Conservation (phyloP, 2,888 invertebrate species). For the Acanthococcus lagerstroemiae region DNA sequence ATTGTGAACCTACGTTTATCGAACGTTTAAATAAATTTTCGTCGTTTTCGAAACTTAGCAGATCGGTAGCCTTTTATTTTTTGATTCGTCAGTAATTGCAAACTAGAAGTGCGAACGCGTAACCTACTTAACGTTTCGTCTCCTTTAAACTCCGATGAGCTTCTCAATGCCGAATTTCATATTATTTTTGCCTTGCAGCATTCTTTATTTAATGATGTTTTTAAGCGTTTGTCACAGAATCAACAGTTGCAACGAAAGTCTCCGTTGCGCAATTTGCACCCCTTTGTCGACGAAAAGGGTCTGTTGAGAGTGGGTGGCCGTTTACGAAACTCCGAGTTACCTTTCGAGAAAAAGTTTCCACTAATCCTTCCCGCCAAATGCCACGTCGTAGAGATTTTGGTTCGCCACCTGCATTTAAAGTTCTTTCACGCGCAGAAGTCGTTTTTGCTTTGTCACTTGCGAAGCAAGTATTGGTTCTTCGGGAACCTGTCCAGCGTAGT, state of each 20-base stretch:
- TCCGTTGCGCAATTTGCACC: background rate
- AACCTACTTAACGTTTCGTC: background rate
- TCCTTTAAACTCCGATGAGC: background rate
- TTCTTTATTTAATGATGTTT: background rate
- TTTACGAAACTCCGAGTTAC: background rate
- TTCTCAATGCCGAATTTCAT: background rate
- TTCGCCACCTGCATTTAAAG: background rate
- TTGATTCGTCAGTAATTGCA: background rate
- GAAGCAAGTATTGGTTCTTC: background rate
- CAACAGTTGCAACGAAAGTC: background rate
- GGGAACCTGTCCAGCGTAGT: background rate
- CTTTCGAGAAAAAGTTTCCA: conserved; percentile 4
- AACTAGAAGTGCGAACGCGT: background rate
- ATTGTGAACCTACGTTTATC: background rate
- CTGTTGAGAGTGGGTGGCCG: background rate
- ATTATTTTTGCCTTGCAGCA: background rate
- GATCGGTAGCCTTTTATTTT: background rate
- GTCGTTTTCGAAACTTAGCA: background rate
- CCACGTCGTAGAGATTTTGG: background rate
- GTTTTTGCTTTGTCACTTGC: background rate
- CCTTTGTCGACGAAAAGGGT: background rate
- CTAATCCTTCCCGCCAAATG: conserved; percentile 9
- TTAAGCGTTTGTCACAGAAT: background rate
- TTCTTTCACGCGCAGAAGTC: conserved; percentile 1
- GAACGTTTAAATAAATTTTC: background rate